Evolutionary conservation across 2,888 invertebrate species (phyloP).

Genomic region (Phania funesta): DNA sequence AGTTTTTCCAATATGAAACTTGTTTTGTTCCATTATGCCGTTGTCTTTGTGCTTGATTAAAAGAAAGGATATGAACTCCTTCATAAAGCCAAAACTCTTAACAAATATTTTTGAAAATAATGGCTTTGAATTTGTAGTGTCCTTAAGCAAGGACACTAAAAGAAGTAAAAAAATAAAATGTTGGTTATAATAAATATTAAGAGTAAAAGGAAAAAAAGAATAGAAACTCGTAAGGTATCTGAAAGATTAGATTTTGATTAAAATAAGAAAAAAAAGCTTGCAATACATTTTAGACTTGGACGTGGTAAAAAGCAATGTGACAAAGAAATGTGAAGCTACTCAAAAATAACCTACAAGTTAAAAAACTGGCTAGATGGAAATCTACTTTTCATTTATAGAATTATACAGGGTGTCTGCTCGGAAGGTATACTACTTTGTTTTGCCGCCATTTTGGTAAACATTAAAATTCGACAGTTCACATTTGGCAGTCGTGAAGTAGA

Average conservation of each 20-base stretch:
- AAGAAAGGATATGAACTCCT: not conserved
- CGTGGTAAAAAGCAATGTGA: no score
- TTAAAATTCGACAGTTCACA: no score
- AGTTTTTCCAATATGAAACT: constrained; percentile 44
- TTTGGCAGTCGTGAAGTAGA: no score
- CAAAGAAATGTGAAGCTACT: no score
- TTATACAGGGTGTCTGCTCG: no score
- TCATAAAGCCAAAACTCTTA: not conserved
- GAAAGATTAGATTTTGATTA: no score
- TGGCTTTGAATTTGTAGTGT: not conserved
- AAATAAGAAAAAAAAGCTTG: not conserved
- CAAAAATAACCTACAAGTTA: no score
- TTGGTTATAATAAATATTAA: not conserved
- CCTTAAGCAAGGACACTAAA: constrained; percentile 13
- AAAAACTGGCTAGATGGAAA: no score
- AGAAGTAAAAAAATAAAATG: not conserved
- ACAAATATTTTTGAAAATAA: not conserved
- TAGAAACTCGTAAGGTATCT: not conserved
- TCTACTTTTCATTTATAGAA: no score
- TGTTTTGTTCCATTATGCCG: not conserved
- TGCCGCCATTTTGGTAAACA: no score
- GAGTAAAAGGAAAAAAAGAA: not conserved
- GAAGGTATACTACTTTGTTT: no score
- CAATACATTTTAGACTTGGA: no score
- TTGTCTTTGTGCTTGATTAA: not conserved